Percentiles rank a stretch among this genome's conserved stretches.
phyloP scores from a whole-genome alignment of 2,888 invertebrate genomes.

The Trissoscelio sp. region DNA sequence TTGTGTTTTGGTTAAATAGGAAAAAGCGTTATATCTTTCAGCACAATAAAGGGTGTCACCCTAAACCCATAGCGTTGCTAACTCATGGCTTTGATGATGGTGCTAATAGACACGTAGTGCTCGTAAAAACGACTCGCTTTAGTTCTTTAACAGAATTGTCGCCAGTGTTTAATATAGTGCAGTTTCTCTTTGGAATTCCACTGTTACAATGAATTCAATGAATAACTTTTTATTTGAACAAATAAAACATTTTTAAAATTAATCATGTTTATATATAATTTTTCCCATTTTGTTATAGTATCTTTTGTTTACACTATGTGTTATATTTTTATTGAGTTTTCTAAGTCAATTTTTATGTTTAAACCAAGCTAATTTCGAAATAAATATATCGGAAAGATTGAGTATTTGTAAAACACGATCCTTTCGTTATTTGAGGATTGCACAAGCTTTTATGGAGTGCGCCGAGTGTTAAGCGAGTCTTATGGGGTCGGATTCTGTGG shows the following conservation, averaged over 20 bases:
- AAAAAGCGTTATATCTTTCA: constrained; percentile 71
- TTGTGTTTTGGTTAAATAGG: constrained; percentile 20
- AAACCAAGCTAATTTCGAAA: no score
- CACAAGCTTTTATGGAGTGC: constrained; percentile 65
- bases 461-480: constrained; percentile 70
- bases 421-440: constrained; percentile 74
- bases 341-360: no score
- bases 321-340: no score
- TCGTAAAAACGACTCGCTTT: constrained; percentile 79
- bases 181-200: constrained; percentile 3
- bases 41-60: constrained; percentile 76
- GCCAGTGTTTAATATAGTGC: constrained; percentile 37
- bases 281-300: no score
- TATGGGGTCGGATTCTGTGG: constrained; percentile 78
- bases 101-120: constrained; percentile 81
- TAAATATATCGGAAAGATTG: constrained; percentile 80
- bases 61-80: constrained; percentile 68
- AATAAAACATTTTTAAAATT: not conserved
- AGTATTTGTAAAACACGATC: constrained; percentile 74
- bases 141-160: constrained; percentile 73
- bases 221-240: not conserved
- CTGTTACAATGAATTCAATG: not conserved
- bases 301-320: no score
- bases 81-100: constrained; percentile 75
- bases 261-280: not conserved